These are phyloP conservation scores for Bursaphelenchus mucronatus DNA, from an alignment of 1,140 invertebrate genomes.

Conservation along the genomic window DNA sequence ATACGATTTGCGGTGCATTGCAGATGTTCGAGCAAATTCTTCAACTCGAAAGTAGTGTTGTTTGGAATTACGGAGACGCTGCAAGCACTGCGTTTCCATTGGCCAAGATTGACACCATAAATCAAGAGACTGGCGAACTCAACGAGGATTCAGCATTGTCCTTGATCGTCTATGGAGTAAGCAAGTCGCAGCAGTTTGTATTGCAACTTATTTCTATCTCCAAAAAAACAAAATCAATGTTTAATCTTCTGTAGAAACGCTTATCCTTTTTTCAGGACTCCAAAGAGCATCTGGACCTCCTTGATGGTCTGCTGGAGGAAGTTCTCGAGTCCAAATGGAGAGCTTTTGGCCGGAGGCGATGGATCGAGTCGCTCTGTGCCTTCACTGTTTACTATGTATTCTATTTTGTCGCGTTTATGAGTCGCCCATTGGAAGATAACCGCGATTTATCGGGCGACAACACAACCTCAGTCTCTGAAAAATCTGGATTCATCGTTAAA, in stretches of 20 bases:
- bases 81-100: constrained; percentile 87
- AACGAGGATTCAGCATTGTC: constrained; percentile 88
- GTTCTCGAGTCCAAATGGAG: constrained; percentile 95
- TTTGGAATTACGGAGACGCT: constrained; percentile 73
- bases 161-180: constrained; percentile 92
- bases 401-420: constrained; percentile 55
- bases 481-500: too few species aligned
- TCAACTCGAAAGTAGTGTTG: constrained; percentile 62
- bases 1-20: constrained; percentile 63
- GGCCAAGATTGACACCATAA: constrained; percentile 89
- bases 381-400: constrained; percentile 54
- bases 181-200: constrained; percentile 38
- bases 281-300: constrained; percentile 85
- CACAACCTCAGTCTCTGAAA: too few species aligned
- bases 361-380: constrained; percentile 44
- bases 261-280: constrained; percentile 75
- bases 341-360: constrained; percentile 37
- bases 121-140: constrained; percentile 80
- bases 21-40: constrained; percentile 77
- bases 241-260: neutral
- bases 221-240: too few species aligned
- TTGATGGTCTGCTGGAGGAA: constrained; percentile 89
- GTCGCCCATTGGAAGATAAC: constrained; percentile 2
- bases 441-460: too few species aligned
- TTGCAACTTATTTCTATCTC: neutral